Percentiles rank a stretch among this genome's conserved stretches.
phyloP scores from a whole-genome alignment of 2,113 vertebrate species.

The Poeciliopsis retropinna region DNA sequence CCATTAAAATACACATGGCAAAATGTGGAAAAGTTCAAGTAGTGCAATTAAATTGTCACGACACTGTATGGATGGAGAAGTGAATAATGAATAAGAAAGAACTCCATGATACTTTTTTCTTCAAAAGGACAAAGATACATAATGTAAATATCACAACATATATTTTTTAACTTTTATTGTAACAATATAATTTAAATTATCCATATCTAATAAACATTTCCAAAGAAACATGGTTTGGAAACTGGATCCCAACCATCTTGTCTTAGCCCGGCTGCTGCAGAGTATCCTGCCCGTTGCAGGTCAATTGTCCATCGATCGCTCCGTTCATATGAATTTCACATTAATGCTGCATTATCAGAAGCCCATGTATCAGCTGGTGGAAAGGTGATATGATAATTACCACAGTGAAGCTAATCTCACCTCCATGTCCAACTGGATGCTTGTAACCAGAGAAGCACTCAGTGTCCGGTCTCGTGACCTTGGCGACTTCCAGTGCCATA shows the following conservation, averaged over 20 bases:
- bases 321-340: slow-evolving; percentile 69
- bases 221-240: slow-evolving; percentile 2
- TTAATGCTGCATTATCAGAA: slow-evolving; percentile 71
- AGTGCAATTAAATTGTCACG: no score
- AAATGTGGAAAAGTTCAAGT: no score
- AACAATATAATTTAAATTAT: not conserved
- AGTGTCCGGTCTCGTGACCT: slow-evolving; percentile 60
- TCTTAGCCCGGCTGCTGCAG: not conserved
- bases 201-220: not conserved
- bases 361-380: slow-evolving; percentile 67
- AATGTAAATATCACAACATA: not conserved
- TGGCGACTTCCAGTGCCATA: slow-evolving; percentile 55
- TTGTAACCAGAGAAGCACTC: slow-evolving; percentile 67
- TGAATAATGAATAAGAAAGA: not conserved
- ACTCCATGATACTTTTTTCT: not conserved
- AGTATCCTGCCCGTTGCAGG: slow-evolving; percentile 45
- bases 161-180: not conserved
- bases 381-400: slow-evolving; percentile 76
- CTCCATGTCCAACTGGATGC: slow-evolving; percentile 14
- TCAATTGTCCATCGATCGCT: slow-evolving; percentile 68
- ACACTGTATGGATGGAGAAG: not conserved
- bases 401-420: slow-evolving; percentile 47
- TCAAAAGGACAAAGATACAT: not conserved
- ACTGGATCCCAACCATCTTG: not conserved
- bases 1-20: not conserved